Conservation (phyloP, 2,888 invertebrate species). For the Hemithea aestivaria region DNA sequence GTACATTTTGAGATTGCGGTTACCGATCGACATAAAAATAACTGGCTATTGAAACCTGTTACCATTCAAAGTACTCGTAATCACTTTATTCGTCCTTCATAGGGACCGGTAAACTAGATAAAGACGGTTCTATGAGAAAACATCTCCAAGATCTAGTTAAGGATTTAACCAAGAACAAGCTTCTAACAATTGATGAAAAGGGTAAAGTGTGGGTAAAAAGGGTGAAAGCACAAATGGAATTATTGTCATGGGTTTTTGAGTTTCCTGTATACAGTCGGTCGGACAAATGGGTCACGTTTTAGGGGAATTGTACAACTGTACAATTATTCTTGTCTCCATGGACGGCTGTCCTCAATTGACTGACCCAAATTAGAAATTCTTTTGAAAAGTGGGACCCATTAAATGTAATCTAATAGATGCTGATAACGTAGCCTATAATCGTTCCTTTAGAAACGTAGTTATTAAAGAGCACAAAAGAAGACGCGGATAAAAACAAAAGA, state of each 20-base stretch:
- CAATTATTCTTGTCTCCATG: conserved; percentile 33
- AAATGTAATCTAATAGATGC: too few species aligned
- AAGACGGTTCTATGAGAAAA: conserved; percentile 54
- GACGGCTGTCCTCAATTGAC: conserved; percentile 29
- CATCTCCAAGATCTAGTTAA: conserved; percentile 31
- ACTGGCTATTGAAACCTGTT: conserved; percentile 38
- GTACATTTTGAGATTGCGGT: conserved; percentile 13
- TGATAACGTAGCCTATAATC: too few species aligned
- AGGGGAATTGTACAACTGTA: conserved; percentile 17
- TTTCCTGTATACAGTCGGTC: conserved; percentile 15
- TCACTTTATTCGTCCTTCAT: conserved; percentile 34
- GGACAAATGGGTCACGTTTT: conserved; percentile 31
- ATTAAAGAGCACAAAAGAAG: neutral
- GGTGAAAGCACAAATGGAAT: conserved; percentile 28
- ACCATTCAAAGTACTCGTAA: conserved; percentile 34
- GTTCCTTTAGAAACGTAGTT: too few species aligned
- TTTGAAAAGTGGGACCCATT: conserved; percentile 4
- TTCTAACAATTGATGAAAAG: conserved; percentile 36
- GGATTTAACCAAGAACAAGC: conserved; percentile 44
- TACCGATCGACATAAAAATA: conserved; percentile 16
- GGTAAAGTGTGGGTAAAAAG: conserved; percentile 32
- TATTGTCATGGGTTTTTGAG: conserved; percentile 15
- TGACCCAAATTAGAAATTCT: conserved; percentile 26
- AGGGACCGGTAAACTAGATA: conserved; percentile 52
- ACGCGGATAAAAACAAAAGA: too few species aligned